Evolutionary conservation across 2,113 vertebrate species (phyloP).

Genomic region (Scomber japonicus): DNA sequence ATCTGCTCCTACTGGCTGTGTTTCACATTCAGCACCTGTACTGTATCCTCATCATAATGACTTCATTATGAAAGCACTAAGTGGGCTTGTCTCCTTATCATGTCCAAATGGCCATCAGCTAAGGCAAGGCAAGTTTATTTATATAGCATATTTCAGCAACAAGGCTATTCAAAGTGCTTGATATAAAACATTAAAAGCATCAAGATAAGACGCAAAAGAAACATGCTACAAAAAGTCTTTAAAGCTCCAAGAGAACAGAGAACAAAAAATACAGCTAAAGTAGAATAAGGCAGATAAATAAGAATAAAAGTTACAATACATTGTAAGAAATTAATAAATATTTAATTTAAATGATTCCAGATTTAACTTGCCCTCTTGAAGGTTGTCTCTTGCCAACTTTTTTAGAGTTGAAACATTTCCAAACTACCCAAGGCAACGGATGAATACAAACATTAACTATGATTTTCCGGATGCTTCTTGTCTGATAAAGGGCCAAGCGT

Average conservation of each 20-base stretch:
- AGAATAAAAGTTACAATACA: too few species aligned
- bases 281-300: too few species aligned
- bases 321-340: too few species aligned
- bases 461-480: slow-evolving; percentile 5
- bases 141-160: too few species aligned
- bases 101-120: slow-evolving; percentile 44
- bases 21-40: slow-evolving; percentile 61
- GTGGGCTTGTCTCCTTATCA: slow-evolving; percentile 20
- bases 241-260: too few species aligned
- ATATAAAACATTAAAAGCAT: too few species aligned
- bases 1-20: slow-evolving; percentile 51
- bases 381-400: not conserved
- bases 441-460: not conserved
- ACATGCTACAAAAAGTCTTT: too few species aligned
- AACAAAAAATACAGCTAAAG: too few species aligned
- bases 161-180: too few species aligned
- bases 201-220: too few species aligned
- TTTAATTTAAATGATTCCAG: slow-evolving; percentile 1
- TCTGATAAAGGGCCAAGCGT: slow-evolving; percentile 16
- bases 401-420: not conserved
- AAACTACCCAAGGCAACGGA: not conserved
- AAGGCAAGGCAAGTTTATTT: not conserved
- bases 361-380: slow-evolving; percentile 11
- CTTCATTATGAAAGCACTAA: slow-evolving; percentile 56
- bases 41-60: slow-evolving; percentile 49